phyloP scores from a whole-genome alignment of 2,113 vertebrate genomes.

The Herpetotheres cachinnans region DNA sequence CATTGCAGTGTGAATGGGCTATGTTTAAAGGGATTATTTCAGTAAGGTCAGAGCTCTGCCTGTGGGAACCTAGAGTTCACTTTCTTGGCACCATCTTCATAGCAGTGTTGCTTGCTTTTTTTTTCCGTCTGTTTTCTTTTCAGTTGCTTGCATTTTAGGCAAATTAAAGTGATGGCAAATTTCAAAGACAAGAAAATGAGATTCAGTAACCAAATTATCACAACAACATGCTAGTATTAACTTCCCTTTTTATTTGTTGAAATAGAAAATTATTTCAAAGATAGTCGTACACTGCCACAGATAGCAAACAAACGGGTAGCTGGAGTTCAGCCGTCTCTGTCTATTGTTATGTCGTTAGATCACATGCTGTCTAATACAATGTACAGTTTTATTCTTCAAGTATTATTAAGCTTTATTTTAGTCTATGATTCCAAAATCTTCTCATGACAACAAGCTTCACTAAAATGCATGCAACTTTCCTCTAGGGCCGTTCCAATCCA shows the following conservation, averaged over 20 bases:
- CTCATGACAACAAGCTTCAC: not conserved
- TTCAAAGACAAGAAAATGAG: not conserved
- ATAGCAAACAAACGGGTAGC: not conserved
- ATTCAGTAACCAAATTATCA: not conserved
- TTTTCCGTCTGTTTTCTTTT: no score
- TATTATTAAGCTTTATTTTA: slow-evolving; percentile 1
- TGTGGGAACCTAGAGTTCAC: not conserved
- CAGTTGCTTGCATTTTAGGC: not conserved
- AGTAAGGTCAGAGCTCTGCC: not conserved
- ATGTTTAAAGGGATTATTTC: not conserved
- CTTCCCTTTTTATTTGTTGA: slow-evolving; percentile 6
- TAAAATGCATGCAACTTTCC: not conserved
- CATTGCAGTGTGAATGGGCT: not conserved
- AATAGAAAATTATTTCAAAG: not conserved
- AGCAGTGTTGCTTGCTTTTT: not conserved
- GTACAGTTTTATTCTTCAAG: not conserved
- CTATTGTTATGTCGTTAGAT: not conserved
- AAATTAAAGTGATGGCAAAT: not conserved
- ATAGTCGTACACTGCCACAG: not conserved
- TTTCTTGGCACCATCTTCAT: not conserved
- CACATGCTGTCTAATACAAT: not conserved
- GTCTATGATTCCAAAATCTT: not conserved
- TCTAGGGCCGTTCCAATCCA: not conserved
- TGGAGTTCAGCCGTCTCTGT: not conserved
- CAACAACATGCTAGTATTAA: not conserved